Conservation (phyloP, 2,113 vertebrate species). For the Lycaon pictus region DNA sequence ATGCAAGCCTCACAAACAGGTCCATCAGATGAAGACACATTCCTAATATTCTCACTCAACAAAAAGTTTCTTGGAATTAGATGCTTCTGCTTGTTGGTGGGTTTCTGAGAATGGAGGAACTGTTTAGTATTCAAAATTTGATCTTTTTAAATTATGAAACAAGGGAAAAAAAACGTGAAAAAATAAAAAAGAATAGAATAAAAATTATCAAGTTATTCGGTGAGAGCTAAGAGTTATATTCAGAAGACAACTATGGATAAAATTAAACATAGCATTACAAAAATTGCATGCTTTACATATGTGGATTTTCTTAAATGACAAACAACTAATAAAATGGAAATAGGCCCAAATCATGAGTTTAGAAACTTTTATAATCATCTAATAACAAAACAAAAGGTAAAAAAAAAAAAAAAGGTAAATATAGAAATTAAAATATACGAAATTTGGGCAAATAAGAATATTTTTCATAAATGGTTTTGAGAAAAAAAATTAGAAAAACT, state of each 20-base stretch:
- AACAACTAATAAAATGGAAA: constrained; percentile 50
- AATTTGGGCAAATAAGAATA: not conserved
- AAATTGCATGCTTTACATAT: not conserved
- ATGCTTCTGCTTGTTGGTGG: not conserved
- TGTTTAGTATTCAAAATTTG: not conserved
- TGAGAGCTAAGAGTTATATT: constrained; percentile 38
- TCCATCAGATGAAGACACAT: not conserved
- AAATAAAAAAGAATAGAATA: not conserved
- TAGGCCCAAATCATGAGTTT: not conserved
- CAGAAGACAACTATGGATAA: not conserved
- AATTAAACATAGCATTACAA: not conserved
- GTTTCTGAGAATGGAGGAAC: not conserved
- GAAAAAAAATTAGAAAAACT: not conserved
- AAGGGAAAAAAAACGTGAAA: not conserved
- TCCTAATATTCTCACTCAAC: constrained; percentile 2
- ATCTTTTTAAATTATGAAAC: not conserved
- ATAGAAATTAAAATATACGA: not conserved
- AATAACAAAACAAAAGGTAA: not conserved
- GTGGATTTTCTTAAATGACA: constrained; percentile 28
- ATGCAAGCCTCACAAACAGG: not conserved
- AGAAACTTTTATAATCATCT: not conserved
- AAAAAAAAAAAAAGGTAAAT: not conserved
- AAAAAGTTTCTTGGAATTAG: not conserved
- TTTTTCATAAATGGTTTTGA: not conserved
- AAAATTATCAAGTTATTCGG: not conserved